Conservation (phyloP, 23 tunicate species). For the Styela plicata region DNA sequence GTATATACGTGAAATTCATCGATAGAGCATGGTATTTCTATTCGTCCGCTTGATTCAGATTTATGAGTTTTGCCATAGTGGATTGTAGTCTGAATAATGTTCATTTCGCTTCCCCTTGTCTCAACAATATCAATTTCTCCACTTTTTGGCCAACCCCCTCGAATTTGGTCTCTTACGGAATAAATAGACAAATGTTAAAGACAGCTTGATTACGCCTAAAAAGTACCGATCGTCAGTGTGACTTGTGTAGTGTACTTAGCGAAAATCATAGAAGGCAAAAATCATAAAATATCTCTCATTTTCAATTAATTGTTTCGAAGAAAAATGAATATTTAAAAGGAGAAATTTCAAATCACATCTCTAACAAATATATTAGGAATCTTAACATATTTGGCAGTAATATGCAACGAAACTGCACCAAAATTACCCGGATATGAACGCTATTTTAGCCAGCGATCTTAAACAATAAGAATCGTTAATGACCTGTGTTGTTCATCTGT, state of each 20-base stretch:
- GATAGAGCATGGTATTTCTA: constrained; percentile 18
- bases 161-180: too few species aligned
- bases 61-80: constrained; percentile 24
- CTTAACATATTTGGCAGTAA: not conserved
- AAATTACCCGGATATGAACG: not conserved
- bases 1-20: constrained; percentile 33
- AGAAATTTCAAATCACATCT: too few species aligned
- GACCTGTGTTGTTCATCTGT: too few species aligned
- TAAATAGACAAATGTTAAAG: too few species aligned
- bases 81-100: constrained; percentile 21
- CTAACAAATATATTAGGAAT: too few species aligned
- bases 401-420: not conserved
- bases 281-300: not conserved
- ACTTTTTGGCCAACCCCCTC: constrained; percentile 47
- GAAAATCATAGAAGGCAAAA: not conserved
- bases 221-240: too few species aligned
- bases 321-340: too few species aligned
- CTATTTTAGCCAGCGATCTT: too few species aligned
- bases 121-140: constrained; percentile 44
- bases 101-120: constrained; percentile 25
- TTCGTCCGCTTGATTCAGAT: constrained; percentile 30
- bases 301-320: too few species aligned
- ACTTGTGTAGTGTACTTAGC: constrained; percentile 16
- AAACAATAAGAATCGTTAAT: too few species aligned
- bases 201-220: too few species aligned